Evolutionary conservation across 2,113 vertebrate species (phyloP).

Genomic region (Labeo catla): DNA sequence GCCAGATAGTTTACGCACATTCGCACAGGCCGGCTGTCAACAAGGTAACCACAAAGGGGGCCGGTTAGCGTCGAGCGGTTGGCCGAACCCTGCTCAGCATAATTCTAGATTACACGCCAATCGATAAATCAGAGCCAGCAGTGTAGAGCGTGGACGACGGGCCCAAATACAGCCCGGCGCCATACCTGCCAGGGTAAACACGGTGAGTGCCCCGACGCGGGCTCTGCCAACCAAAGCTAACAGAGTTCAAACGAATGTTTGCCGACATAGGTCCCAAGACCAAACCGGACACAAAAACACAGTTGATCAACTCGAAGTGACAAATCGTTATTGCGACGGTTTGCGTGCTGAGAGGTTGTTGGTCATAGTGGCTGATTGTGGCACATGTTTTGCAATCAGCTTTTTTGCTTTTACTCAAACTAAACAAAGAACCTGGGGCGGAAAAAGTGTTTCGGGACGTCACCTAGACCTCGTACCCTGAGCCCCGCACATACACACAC

Average conservation of each 20-base stretch:
- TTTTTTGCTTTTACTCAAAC: conserved; percentile 1
- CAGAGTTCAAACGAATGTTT: conserved; percentile 20
- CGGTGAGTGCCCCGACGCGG: neutral
- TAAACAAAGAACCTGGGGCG: conserved; percentile 40
- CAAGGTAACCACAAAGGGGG: conserved; percentile 64
- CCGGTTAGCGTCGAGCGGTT: conserved; percentile 73
- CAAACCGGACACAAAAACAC: conserved; percentile 28
- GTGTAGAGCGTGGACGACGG: conserved; percentile 34
- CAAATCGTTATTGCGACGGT: conserved; percentile 2
- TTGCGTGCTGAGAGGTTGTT: neutral
- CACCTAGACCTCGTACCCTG: conserved; percentile 44
- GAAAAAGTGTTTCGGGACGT: conserved; percentile 49
- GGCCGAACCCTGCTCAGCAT: conserved; percentile 73
- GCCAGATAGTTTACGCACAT: conserved; percentile 2
- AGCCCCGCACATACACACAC: conserved; percentile 33
- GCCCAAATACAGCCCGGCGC: conserved; percentile 30
- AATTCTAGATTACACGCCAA: conserved; percentile 72
- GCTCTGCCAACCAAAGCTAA: conserved; percentile 38
- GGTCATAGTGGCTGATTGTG: neutral
- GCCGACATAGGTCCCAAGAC: conserved; percentile 4
- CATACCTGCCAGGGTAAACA: conserved; percentile 47
- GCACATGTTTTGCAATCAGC: neutral
- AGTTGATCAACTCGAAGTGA: conserved; percentile 17
- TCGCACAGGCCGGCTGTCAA: conserved; percentile 63
- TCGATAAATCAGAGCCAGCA: conserved; percentile 68